These are phyloP conservation scores for Myopa testacea DNA, from an alignment of 2,888 invertebrate genomes.

Conservation along the genomic window DNA sequence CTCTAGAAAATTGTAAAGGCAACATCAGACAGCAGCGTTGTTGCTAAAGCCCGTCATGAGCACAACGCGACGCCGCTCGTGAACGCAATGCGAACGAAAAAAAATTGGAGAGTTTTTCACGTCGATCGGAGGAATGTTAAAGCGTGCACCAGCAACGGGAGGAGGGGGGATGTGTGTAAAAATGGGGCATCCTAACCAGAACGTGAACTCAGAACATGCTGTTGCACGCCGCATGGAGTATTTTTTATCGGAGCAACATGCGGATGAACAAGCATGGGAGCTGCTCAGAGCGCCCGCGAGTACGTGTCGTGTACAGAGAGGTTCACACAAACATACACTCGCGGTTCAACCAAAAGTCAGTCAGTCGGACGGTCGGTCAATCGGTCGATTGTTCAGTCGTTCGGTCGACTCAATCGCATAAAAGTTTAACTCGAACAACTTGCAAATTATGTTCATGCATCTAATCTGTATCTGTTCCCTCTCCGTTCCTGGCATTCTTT, in stretches of 20 bases:
- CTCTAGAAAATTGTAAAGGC: background rate
- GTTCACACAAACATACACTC: background rate
- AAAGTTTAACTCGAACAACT: constrained; percentile 19
- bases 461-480: background rate
- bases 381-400: background rate
- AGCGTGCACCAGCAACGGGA: background rate
- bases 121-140: background rate
- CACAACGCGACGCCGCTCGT: background rate
- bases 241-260: constrained; percentile 24
- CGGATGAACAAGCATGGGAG: background rate
- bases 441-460: background rate
- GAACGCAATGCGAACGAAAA: background rate
- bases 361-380: constrained; percentile 20
- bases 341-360: constrained; percentile 44
- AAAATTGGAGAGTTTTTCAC: background rate
- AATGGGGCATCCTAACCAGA: background rate
- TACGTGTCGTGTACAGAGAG: background rate
- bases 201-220: background rate
- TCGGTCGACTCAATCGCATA: background rate
- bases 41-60: background rate
- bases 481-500: background rate
- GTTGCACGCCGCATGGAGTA: background rate
- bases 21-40: no score
- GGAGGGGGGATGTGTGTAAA: background rate
- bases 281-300: background rate